Conservation (phyloP, 30 jellyfish, hydroid and myxozoan species). For the Sanderia malayensis region DNA sequence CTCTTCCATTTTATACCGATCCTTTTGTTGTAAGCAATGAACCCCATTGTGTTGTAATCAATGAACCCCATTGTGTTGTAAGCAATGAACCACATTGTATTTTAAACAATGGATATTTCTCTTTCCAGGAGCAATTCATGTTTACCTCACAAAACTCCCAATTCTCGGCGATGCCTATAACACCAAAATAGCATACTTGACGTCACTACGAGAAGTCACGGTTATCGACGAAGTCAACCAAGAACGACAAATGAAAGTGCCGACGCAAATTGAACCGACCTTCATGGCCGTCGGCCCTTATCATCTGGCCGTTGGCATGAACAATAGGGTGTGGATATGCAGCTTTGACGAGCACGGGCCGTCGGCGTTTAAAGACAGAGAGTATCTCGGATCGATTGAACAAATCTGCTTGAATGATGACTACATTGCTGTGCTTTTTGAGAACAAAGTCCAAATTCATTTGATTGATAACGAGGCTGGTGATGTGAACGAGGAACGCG, state of each 20-base stretch:
- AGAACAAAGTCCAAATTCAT: slow-evolving; percentile 83
- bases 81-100: too few species aligned
- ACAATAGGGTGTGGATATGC: slow-evolving; percentile 92
- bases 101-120: neutral
- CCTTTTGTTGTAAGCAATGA: too few species aligned
- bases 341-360: slow-evolving; percentile 60
- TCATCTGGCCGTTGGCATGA: slow-evolving; percentile 92
- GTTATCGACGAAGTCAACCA: slow-evolving; percentile 60
- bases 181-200: slow-evolving; percentile 84
- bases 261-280: slow-evolving; percentile 81
- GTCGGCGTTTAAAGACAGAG: slow-evolving; percentile 71
- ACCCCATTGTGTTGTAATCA: too few species aligned
- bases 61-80: too few species aligned
- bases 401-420: slow-evolving; percentile 65
- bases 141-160: slow-evolving; percentile 86
- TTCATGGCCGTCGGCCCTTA: slow-evolving; percentile 82
- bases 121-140: slow-evolving; percentile 82
- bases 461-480: slow-evolving; percentile 77
- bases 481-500: slow-evolving; percentile 72
- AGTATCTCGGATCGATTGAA: slow-evolving; percentile 75
- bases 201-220: slow-evolving; percentile 90
- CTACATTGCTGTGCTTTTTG: slow-evolving; percentile 88
- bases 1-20: too few species aligned
- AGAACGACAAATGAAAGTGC: slow-evolving; percentile 67
- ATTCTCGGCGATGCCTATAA: slow-evolving; percentile 80